phyloP scores from a whole-genome alignment of 2,113 vertebrate species.

The Rhinolophus ferrumequinum region DNA sequence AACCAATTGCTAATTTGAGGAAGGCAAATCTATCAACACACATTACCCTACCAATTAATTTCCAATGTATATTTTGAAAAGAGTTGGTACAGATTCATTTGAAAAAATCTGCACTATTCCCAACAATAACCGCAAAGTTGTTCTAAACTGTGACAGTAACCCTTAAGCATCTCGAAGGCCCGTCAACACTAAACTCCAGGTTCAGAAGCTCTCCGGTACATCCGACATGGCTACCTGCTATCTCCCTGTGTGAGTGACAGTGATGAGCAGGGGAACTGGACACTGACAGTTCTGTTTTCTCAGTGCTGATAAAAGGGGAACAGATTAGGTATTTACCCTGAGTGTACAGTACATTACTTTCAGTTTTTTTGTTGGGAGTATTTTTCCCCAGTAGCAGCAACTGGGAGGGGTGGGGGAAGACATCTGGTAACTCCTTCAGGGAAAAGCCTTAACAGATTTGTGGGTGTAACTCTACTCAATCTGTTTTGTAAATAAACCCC shows the following conservation, averaged over 20 bases:
- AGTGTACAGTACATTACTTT: not conserved
- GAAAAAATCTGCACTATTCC: not conserved
- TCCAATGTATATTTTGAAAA: not conserved
- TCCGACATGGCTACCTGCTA: not conserved
- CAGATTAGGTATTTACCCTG: conserved; percentile 7
- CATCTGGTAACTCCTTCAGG: conserved; percentile 61
- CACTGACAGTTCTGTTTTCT: conserved; percentile 33
- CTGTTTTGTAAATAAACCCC: conserved; percentile 67
- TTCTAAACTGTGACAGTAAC: not conserved
- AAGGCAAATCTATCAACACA: not conserved
- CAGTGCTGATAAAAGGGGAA: conserved; percentile 40
- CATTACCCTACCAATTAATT: not conserved
- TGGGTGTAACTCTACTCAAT: conserved; percentile 57
- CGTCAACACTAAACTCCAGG: too few species aligned
- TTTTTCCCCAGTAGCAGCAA: not conserved
- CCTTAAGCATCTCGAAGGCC: not conserved
- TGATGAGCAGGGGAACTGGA: not conserved
- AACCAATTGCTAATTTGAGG: not conserved
- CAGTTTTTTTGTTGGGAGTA: conserved; percentile 23
- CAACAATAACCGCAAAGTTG: not conserved
- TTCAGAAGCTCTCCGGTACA: not conserved
- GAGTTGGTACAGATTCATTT: not conserved
- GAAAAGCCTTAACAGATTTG: conserved; percentile 62
- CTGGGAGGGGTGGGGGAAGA: not conserved
- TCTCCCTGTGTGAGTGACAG: not conserved